Base-by-base conservation (phyloP, 2,888 invertebrate species). In the Acanthosepion lycidas region DNA sequence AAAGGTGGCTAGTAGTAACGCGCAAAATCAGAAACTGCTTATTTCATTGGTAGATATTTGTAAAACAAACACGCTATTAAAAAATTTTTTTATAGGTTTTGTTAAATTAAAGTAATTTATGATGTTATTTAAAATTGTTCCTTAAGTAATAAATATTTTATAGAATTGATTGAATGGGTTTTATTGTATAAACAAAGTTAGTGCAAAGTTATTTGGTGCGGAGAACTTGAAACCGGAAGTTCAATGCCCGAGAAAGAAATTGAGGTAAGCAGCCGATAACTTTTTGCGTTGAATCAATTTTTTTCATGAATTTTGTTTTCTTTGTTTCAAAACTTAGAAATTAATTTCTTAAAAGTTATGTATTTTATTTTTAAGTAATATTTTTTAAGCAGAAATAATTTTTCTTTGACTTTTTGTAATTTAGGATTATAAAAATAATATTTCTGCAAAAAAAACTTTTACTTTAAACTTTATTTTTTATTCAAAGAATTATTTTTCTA, bases 281-380 rank as follows among this genome's bases (percentile, higher is more conserved):
- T 78, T 78, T 78, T 78, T 78, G n/a, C n/a, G 78, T 78, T 78
- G 78, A n/a, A n/a, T 78, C 78, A 78, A 78, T 33, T 78, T 78
- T 78, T 78, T 1, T 59, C 51, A 42, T 55, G 55, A 20, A 59
- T 59, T 78, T 78, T 78, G n/a, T 78, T n/a, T 12, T 33, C n/a
- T 78, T 78, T 78, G 78, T n/a, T 33, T 78, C n/a, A 78, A 78
- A 78, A 78, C 9, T 59, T n/a, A 15, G 15, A n/a, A 78, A 78
- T 4, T 33, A 15, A 12, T 15, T 64, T 23, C 6, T 23, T 33
- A 78, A n/a, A 59, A 78, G 15, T 78, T 78, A n/a, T 78, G n/a
- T 78, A 78, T n/a, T 33, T 78, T 33, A 33, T 78, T n/a, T 78
- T 78, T 78, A 78, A n/a, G n/a, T 78, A 78, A 78, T 78, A n/a